Percentiles rank a stretch among this genome's conserved stretches.
These are phyloP conservation scores for Lagothrix lagotricha DNA, from an alignment of 2,797 vertebrate species.

Conservation along the genomic window DNA sequence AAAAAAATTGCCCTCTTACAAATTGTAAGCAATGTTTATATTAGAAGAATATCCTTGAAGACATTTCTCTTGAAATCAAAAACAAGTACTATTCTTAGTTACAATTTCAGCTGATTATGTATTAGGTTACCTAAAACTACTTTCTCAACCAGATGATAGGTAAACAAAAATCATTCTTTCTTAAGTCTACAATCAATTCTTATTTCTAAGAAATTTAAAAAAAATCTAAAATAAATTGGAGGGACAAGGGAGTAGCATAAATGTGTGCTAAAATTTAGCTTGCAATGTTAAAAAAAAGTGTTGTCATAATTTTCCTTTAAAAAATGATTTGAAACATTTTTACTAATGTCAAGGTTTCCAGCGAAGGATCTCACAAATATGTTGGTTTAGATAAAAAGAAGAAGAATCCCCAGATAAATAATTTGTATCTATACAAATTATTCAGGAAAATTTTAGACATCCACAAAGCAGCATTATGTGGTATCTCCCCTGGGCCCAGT, in stretches of 20 bases:
- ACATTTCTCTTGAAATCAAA: conserved; percentile 5
- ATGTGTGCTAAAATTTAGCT: not conserved
- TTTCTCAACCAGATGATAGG: not conserved
- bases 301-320: not conserved
- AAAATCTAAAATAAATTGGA: not conserved
- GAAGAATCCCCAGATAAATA: not conserved
- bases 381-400: conserved; percentile 12
- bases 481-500: too few species aligned
- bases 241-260: not conserved
- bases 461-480: too few species aligned
- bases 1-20: not conserved
- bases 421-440: not conserved
- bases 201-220: conserved; percentile 1
- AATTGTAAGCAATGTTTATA: not conserved
- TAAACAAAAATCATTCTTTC: conserved; percentile 17
- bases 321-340: conserved; percentile 25
- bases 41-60: not conserved
- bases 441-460: too few species aligned
- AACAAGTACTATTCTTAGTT: not conserved
- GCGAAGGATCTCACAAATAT: conserved; percentile 11
- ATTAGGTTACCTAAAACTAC: not conserved
- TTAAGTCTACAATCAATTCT: conserved; percentile 13
- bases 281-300: not conserved
- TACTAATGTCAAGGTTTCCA: not conserved
- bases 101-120: not conserved